Base-by-base conservation (phyloP, 2,888 invertebrate species). In the Drosophila siamana region DNA sequence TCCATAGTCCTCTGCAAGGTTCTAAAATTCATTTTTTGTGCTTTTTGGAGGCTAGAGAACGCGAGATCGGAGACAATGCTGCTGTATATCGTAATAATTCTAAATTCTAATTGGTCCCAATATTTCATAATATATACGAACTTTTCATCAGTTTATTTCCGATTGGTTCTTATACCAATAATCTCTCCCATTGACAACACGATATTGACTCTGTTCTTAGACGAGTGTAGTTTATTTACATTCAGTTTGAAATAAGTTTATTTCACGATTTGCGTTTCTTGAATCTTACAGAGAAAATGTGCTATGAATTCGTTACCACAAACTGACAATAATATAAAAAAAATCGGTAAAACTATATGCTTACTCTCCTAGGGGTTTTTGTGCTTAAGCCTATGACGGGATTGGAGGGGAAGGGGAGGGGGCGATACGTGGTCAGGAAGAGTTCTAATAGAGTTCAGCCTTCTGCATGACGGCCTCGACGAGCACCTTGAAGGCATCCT, bases 391-490 rank as follows among this genome's bases (percentile, higher is more conserved):
- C 26, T 28, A 40, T 13, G 19, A 13, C 3, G 51, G 26, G 13
- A 33, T 16, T 1, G 5, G 1, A 4, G 30, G 5, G 50, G 36
- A 13, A 2, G 24, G 15, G 2, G 7, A 8, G 24, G 13, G 9
- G 15, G 15, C 8, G 9, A 22, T 6, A 44, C 16, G n/a, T 16
- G 9, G 6, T 7, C 3, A 13, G 44, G 13, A 4, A 41, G 2
- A 13, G n/a, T 6, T 6, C 91, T 92, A 95, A 92, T 95, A 95
- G 78, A 95, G 92, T 83, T 94, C 94, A 74, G 94, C 94, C 91
- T 95, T 95, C 66, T 95, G 92, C 68, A 95, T 93, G 30, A 95
- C 94, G 87, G 94, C 94, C 76, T 94, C 93, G 61, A 95, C 84
- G 24, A 92, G 77, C n/a, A 80, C 80, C 63, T 90, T 88, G 73